A percentile compares a stretch with the other conserved stretches of the same genome.
These are phyloP conservation scores for Nibea albiflora DNA, from an alignment of 2,113 vertebrate genomes.

Conservation along the genomic window DNA sequence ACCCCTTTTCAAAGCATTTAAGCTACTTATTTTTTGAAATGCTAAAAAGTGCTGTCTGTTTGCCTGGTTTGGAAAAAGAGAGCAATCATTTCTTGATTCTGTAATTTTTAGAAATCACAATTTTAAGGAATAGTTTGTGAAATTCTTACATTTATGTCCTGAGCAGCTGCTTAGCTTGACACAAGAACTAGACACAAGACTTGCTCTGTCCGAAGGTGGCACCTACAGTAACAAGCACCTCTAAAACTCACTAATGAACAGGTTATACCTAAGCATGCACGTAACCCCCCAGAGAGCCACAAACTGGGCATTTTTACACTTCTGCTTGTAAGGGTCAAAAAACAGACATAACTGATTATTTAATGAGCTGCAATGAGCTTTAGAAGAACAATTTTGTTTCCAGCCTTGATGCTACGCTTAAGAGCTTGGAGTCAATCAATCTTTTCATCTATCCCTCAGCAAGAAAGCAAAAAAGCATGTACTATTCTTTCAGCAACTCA, in stretches of 20 bases:
- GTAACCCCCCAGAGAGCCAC: not conserved
- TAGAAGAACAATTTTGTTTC: no score
- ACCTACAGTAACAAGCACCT: not conserved
- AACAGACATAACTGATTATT: no score
- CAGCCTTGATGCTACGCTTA: not conserved
- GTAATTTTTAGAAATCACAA: not conserved
- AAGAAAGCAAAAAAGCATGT: not conserved
- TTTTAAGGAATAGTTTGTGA: not conserved
- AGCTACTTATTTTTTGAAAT: slow-evolving; percentile 33
- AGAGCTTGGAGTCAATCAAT: not conserved
- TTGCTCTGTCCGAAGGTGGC: not conserved
- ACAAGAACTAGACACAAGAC: not conserved
- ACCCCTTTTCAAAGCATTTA: slow-evolving; percentile 34
- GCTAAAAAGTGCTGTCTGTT: slow-evolving; percentile 15
- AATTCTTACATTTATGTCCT: not conserved
- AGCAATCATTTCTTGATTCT: not conserved
- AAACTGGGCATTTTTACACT: no score
- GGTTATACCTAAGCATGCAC: not conserved
- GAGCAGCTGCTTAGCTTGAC: not conserved
- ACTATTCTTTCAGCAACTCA: not conserved
- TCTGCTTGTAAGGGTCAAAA: no score
- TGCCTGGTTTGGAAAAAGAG: not conserved
- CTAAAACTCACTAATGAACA: not conserved
- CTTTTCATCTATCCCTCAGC: not conserved
- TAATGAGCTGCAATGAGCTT: no score